Evolutionary conservation across 53 echinoderm and acorn worm genomes (phyloP), one percentile per base, ranked within the genome.

Genomic region (Henricia sp.): DNA sequence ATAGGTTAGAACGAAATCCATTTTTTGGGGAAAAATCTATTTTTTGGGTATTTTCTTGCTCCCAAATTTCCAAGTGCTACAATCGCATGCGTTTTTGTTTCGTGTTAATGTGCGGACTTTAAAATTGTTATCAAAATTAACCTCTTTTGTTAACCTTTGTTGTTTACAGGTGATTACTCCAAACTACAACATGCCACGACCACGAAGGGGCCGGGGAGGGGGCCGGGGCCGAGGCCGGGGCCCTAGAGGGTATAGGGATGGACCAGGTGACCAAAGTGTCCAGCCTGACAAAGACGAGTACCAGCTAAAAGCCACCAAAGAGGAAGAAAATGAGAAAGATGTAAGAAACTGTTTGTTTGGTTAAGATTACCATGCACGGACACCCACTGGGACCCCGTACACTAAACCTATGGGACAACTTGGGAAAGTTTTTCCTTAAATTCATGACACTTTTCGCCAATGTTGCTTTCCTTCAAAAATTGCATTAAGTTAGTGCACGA

Each of bases 291-390:
- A 43, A 21, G 77, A 77, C 19, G 1, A 40, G 13, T 80, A 63
- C n/a, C 41, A 63, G 4, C 50, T 80, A 20, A 13, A 64, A 12
- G 80, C 80, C 32, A 20, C 80, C 4, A 24, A 25, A 39, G 43
- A 60, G 4, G 80, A 80, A 63, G 80, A 80, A 37, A 64, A 6
- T 32, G 64, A 48, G 33, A 80, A 32, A 26, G 80, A 80, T n/a
- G 80, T 80, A 80, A 80, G 77, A 80, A 11, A 44, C 5, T 29
- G 6, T 5, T 9, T 55, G 10, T 55, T 8, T 55, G 55, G 19
- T 55, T 17, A n/a, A 55, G 4, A 17, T 55, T 12, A 5, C 4
- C 3, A 12, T 55, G n/a, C n/a, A n/a, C n/a, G n/a, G n/a, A n/a
- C n/a, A n/a, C n/a, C n/a, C n/a, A n/a, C n/a, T n/a, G n/a, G n/a